A percentile compares a stretch with the other conserved stretches of the same genome.
Conservation (phyloP, 2,797 vertebrate genomes). For the Amblyraja radiata region DNA sequence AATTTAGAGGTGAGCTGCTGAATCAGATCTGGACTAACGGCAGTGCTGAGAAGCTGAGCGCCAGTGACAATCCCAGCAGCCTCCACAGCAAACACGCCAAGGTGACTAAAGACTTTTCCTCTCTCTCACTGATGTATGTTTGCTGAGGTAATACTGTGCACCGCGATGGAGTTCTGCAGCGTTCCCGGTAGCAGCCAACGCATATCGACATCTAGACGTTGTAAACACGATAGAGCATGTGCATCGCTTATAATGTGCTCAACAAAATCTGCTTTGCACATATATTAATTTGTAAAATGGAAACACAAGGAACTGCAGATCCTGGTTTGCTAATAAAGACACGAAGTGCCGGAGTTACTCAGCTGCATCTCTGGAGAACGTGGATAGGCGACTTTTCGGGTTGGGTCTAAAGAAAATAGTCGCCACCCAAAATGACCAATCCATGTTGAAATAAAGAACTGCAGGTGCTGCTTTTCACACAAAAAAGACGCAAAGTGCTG, state of each 20-base stretch:
- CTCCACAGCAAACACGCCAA: constrained; percentile 73
- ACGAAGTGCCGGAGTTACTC: too few relatives aligned
- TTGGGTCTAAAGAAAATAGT: too few relatives aligned
- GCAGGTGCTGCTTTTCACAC: too few relatives aligned
- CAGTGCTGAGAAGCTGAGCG: constrained; percentile 71
- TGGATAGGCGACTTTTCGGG: too few relatives aligned
- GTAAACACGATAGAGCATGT: neutral
- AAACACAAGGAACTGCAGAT: too few relatives aligned
- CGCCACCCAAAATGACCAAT: too few relatives aligned
- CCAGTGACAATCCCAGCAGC: constrained; percentile 70
- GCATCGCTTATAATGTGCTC: neutral
- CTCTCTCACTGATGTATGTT: neutral
- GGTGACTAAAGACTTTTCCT: constrained; percentile 61
- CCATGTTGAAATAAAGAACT: too few relatives aligned
- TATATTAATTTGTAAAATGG: neutral
- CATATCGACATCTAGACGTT: neutral
- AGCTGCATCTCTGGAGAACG: too few relatives aligned
- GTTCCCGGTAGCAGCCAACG: too few relatives aligned
- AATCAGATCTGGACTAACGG: constrained; percentile 89
- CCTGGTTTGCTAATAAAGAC: too few relatives aligned
- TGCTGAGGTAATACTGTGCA: neutral
- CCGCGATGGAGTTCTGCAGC: neutral
- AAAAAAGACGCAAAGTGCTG: too few relatives aligned
- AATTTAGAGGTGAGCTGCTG: constrained; percentile 90
- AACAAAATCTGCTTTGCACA: neutral